These are phyloP conservation scores for Heterodera filipjevi DNA, from an alignment of 2,888 invertebrate genomes.

Conservation along the genomic window DNA sequence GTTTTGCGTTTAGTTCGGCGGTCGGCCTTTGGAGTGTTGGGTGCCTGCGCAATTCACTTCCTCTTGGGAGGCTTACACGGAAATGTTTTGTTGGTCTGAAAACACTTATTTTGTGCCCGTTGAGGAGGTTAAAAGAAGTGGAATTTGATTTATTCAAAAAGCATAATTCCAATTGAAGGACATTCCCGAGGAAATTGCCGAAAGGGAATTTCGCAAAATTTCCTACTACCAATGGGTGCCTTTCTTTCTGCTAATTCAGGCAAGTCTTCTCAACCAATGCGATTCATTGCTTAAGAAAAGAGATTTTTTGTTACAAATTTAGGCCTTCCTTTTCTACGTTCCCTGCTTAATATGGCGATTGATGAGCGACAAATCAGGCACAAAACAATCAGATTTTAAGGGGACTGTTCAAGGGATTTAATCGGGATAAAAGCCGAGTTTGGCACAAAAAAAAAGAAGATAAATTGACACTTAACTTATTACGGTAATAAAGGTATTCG, in stretches of 20 bases:
- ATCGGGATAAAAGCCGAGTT: neutral
- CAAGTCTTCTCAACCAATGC: too few relatives aligned
- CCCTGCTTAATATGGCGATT: conserved; percentile 69
- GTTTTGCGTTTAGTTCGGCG: conserved; percentile 55
- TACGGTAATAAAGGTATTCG: conserved; percentile 53
- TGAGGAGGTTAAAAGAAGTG: conserved; percentile 49
- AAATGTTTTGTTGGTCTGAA: conserved; percentile 69
- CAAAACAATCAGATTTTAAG: neutral
- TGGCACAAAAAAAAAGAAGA: too few relatives aligned
- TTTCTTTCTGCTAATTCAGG: conserved; percentile 66
- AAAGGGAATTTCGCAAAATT: conserved; percentile 66
- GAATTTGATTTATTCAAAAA: neutral
- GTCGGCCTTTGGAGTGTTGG: conserved; percentile 67
- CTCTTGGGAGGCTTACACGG: conserved; percentile 69
- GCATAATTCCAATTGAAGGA: conserved; percentile 44
- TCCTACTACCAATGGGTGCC: conserved; percentile 64
- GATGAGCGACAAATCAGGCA: conserved; percentile 68
- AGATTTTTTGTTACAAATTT: too few relatives aligned
- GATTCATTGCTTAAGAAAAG: too few relatives aligned
- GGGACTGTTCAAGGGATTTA: too few relatives aligned
- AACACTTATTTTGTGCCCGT: conserved; percentile 69
- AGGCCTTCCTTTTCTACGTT: conserved; percentile 69
- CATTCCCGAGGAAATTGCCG: conserved; percentile 64
- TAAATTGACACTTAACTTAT: too few relatives aligned
- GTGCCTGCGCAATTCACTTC: conserved; percentile 69